A percentile compares a stretch with the other conserved stretches of the same genome.
Conservation (phyloP, 1,140 invertebrate species). For the Drosophila setifemur region DNA sequence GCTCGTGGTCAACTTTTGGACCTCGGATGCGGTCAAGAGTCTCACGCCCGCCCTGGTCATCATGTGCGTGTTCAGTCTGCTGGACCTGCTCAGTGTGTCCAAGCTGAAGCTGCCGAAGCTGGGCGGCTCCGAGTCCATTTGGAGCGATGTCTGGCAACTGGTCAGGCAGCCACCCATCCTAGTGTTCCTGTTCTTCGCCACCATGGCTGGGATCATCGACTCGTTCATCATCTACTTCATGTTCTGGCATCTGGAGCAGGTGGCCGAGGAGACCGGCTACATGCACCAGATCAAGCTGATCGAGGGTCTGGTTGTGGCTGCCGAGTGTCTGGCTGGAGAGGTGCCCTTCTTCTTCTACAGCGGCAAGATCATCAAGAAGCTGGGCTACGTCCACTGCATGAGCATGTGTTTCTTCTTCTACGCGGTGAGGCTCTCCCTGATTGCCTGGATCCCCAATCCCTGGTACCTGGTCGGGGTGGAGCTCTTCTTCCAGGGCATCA, state of each 20-base stretch:
- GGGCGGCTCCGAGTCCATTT: conserved; percentile 85
- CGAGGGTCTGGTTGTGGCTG: conserved; percentile 89
- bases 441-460: conserved; percentile 88
- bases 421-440: conserved; percentile 86
- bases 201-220: conserved; percentile 88
- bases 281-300: conserved; percentile 88
- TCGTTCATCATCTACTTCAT: conserved; percentile 91
- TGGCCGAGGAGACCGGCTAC: conserved; percentile 85
- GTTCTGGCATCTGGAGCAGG: conserved; percentile 90
- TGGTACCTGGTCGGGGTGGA: conserved; percentile 90
- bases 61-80: conserved; percentile 84
- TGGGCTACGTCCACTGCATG: conserved; percentile 88
- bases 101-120: conserved; percentile 85
- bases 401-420: conserved; percentile 89
- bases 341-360: conserved; percentile 89
- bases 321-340: conserved; percentile 89
- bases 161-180: conserved; percentile 85
- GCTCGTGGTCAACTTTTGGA: conserved; percentile 85
- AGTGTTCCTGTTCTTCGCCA: conserved; percentile 88
- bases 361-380: conserved; percentile 87
- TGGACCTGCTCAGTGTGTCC: conserved; percentile 87
- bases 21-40: conserved; percentile 84
- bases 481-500: conserved; percentile 89
- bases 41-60: conserved; percentile 88
- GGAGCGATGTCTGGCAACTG: conserved; percentile 85